Evolutionary conservation across 2,113 vertebrate species (phyloP).

Genomic region (Onychostoma macrolepis): DNA sequence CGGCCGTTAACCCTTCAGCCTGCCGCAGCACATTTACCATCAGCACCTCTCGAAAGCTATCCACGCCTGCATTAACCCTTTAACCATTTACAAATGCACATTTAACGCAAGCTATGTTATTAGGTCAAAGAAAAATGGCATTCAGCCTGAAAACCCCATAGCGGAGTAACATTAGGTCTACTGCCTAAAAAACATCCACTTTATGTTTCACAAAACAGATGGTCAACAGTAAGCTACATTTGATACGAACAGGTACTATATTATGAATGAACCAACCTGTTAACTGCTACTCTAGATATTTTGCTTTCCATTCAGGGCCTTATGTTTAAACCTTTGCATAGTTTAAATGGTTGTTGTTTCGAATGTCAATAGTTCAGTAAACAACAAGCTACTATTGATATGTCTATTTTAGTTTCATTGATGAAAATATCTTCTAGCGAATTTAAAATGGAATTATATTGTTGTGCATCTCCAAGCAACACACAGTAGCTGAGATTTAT

Average conservation of each 20-base stretch:
- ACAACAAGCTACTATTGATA: not conserved
- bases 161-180: not conserved
- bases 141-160: constrained; percentile 15
- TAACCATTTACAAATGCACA: constrained; percentile 11
- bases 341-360: not conserved
- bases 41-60: constrained; percentile 39
- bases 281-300: not conserved
- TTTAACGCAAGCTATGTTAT: constrained; percentile 18
- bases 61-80: constrained; percentile 45
- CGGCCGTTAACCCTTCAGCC: constrained; percentile 39
- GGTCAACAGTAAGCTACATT: not conserved
- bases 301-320: not conserved
- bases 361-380: not conserved
- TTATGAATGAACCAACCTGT: not conserved
- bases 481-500: not conserved
- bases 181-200: constrained; percentile 1
- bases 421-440: not conserved
- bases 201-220: not conserved
- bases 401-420: not conserved
- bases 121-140: not conserved
- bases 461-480: not conserved
- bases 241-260: not conserved
- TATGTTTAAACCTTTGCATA: not conserved
- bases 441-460: no score
- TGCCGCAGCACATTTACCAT: constrained; percentile 53